Conservation (phyloP, 2,888 invertebrate genomes). For the Meiosimyza decipiens region DNA sequence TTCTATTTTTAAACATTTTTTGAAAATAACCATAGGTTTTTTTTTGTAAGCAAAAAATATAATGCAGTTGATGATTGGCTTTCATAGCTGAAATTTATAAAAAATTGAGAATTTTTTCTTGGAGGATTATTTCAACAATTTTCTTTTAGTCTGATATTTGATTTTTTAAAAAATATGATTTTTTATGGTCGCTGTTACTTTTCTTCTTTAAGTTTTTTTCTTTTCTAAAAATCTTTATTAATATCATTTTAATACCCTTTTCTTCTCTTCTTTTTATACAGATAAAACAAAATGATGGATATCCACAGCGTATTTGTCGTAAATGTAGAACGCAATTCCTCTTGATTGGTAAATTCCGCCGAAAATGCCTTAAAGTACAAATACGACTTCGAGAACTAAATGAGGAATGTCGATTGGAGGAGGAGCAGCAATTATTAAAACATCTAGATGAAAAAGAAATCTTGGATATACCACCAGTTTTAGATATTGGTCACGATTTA, state of each 20-base stretch:
- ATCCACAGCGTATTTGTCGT: conserved; percentile 59
- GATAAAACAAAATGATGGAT: conserved; percentile 57
- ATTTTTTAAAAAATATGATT: too few relatives aligned
- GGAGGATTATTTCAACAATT: too few relatives aligned
- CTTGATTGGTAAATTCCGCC: conserved; percentile 60
- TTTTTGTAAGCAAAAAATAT: too few relatives aligned
- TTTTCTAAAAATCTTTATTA: not conserved
- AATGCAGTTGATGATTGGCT: too few relatives aligned
- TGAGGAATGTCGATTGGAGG: conserved; percentile 41
- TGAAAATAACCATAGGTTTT: too few relatives aligned
- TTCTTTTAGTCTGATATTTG: too few relatives aligned
- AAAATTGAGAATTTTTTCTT: too few relatives aligned
- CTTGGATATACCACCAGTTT: conserved; percentile 34
- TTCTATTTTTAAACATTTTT: too few relatives aligned
- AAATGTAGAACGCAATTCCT: conserved; percentile 60
- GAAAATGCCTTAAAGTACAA: conserved; percentile 59
- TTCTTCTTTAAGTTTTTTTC: not conserved
- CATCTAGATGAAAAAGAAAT: conserved; percentile 6
- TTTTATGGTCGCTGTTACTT: too few relatives aligned
- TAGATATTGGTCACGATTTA: conserved; percentile 45
- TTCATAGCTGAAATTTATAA: too few relatives aligned
- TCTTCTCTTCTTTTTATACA: conserved; percentile 37
- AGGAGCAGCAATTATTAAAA: conserved; percentile 19
- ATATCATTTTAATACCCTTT: not conserved
- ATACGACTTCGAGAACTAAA: conserved; percentile 50